phyloP scores from a whole-genome alignment of 2,797 vertebrate species.

The Melanotaenia trifasciata region DNA sequence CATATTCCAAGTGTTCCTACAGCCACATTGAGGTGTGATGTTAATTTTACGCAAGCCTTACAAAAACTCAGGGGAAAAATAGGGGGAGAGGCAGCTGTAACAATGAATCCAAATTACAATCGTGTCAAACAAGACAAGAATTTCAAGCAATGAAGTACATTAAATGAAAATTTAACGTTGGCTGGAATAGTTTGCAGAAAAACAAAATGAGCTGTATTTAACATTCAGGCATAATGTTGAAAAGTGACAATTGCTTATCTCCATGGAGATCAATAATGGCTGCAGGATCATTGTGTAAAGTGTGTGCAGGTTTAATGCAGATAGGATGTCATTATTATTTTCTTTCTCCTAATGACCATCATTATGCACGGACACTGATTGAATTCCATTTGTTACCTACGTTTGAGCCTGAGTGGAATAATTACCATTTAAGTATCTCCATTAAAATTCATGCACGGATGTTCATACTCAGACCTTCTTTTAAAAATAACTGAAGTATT shows the following conservation, averaged over 20 bases:
- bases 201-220: constrained; percentile 95
- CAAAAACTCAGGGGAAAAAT: constrained; percentile 30
- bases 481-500: constrained; percentile 98
- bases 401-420: constrained; percentile 99
- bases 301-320: constrained; percentile 99
- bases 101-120: constrained; percentile 85
- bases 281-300: constrained; percentile 99
- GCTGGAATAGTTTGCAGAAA: constrained; percentile 92
- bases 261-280: constrained; percentile 99
- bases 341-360: constrained; percentile 99
- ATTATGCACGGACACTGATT: constrained; percentile 99
- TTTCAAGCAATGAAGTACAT: constrained; percentile 81
- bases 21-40: constrained; percentile 40
- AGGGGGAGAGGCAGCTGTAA: constrained; percentile 55
- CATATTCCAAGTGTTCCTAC: constrained; percentile 19
- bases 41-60: constrained; percentile 44
- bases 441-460: constrained; percentile 99
- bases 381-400: constrained; percentile 99
- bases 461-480: constrained; percentile 97
- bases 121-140: constrained; percentile 86
- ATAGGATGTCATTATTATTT: constrained; percentile 99
- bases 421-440: constrained; percentile 99
- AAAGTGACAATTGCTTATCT: constrained; percentile 99
- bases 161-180: constrained; percentile 89
- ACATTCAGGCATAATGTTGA: constrained; percentile 96